Conservation (phyloP, 2,888 invertebrate species). For the Apomyelois bistriatella region DNA sequence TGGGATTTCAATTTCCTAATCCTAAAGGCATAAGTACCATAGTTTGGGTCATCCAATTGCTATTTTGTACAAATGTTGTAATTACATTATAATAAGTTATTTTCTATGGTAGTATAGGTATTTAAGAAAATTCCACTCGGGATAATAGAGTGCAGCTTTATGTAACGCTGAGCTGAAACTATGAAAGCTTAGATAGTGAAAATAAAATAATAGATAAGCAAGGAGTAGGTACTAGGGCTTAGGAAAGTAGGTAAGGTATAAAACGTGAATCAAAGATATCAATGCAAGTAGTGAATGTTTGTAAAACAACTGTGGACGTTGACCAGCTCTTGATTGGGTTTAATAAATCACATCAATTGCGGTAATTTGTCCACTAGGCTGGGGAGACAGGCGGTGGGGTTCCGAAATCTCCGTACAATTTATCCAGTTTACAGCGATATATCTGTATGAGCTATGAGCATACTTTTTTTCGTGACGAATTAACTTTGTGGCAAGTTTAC, state of each 20-base stretch:
- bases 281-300: not conserved
- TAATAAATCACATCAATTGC: conserved; percentile 31
- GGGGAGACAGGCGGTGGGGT: not conserved
- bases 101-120: too few relatives aligned
- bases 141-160: too few relatives aligned
- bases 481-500: too few relatives aligned
- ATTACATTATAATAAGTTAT: not conserved
- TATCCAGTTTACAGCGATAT: not conserved
- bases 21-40: conserved; percentile 8
- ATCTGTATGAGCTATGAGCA: too few relatives aligned
- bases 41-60: conserved; percentile 8
- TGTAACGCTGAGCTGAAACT: too few relatives aligned
- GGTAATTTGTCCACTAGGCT: conserved; percentile 31
- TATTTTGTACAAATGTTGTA: not conserved
- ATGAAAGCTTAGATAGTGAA: too few relatives aligned
- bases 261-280: not conserved
- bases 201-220: too few relatives aligned
- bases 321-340: not conserved
- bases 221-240: too few relatives aligned
- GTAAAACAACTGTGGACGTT: not conserved
- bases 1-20: too few relatives aligned
- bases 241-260: not conserved
- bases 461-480: too few relatives aligned
- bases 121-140: too few relatives aligned
- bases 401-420: conserved; percentile 1